phyloP scores from a whole-genome alignment of 1,140 invertebrate species.

The Nautilus pompilius region DNA sequence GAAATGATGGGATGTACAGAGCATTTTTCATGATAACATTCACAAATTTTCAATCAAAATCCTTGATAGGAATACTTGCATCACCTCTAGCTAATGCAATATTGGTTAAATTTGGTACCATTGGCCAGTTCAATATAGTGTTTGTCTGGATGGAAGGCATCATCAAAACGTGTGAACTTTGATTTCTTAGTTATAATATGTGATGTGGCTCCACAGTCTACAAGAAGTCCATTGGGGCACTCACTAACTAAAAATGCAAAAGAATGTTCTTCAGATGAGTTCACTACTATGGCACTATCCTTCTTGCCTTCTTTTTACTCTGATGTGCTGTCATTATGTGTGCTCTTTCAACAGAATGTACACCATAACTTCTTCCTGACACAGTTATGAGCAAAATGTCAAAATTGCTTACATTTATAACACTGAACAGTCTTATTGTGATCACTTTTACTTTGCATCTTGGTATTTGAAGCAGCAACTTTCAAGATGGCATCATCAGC shows the following conservation, averaged over 20 bases:
- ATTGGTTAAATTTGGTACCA: slow-evolving; percentile 1
- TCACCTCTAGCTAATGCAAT: slow-evolving; percentile 4
- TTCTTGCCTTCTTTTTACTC: too few species aligned
- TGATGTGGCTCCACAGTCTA: too few species aligned
- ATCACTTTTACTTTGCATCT: background rate
- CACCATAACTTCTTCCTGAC: background rate
- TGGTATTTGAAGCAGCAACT: background rate
- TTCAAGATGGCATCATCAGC: background rate
- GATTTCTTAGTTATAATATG: slow-evolving; percentile 13
- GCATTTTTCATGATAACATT: slow-evolving; percentile 7
- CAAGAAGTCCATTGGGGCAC: background rate
- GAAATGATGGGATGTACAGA: slow-evolving; percentile 15
- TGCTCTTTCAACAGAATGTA: too few species aligned
- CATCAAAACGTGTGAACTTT: slow-evolving; percentile 9
- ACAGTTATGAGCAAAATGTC: too few species aligned
- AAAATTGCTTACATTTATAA: too few species aligned
- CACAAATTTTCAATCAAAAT: slow-evolving; percentile 1
- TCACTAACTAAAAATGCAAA: background rate
- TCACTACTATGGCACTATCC: slow-evolving; percentile 1
- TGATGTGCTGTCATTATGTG: too few species aligned
- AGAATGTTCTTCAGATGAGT: slow-evolving; percentile 1
- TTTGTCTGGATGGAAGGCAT: slow-evolving; percentile 3
- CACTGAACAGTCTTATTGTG: too few species aligned
- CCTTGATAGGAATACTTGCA: background rate
- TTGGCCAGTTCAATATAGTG: slow-evolving; percentile 16